These are phyloP conservation scores for Lysiphlebus fabarum DNA, from an alignment of 1,140 invertebrate genomes.

Conservation along the genomic window DNA sequence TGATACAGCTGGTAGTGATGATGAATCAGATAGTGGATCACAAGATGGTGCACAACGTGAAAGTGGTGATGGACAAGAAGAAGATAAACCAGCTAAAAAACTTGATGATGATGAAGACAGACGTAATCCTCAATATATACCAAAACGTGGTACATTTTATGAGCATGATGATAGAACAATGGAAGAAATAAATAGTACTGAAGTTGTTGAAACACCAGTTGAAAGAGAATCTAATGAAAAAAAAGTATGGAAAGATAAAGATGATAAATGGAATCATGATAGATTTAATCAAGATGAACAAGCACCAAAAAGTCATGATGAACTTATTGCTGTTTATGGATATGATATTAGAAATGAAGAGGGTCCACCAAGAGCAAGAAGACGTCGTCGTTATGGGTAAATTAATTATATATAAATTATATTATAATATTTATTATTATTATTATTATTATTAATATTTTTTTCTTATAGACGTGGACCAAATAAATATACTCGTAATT, in stretches of 20 bases:
- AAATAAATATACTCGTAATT: constrained; percentile 86
- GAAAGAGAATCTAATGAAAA: constrained; percentile 56
- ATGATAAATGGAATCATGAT: constrained; percentile 86
- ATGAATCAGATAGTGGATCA: constrained; percentile 42
- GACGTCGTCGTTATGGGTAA: constrained; percentile 81
- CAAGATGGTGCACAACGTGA: constrained; percentile 53
- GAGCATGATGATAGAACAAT: constrained; percentile 90
- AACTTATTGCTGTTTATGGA: constrained; percentile 85
- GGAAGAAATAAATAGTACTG: too few species aligned
- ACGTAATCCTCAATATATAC: constrained; percentile 95
- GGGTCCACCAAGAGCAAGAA: constrained; percentile 79
- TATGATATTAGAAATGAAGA: constrained; percentile 94
- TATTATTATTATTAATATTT: constrained; percentile 23
- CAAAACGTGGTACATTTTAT: constrained; percentile 92
- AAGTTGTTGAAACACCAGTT: constrained; percentile 41
- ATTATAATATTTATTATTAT: constrained; percentile 1
- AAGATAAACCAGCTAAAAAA: constrained; percentile 61
- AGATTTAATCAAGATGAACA: constrained; percentile 78
- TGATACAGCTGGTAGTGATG: constrained; percentile 54
- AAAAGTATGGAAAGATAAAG: constrained; percentile 64
- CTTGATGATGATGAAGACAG: constrained; percentile 92
- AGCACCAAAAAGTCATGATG: constrained; percentile 82
- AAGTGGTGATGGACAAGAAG: constrained; percentile 63
- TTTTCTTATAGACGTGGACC: constrained; percentile 70
- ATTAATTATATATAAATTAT: constrained; percentile 4